Base-by-base conservation (phyloP, 2,888 invertebrate genomes). In the Pelosia muscerda region DNA sequence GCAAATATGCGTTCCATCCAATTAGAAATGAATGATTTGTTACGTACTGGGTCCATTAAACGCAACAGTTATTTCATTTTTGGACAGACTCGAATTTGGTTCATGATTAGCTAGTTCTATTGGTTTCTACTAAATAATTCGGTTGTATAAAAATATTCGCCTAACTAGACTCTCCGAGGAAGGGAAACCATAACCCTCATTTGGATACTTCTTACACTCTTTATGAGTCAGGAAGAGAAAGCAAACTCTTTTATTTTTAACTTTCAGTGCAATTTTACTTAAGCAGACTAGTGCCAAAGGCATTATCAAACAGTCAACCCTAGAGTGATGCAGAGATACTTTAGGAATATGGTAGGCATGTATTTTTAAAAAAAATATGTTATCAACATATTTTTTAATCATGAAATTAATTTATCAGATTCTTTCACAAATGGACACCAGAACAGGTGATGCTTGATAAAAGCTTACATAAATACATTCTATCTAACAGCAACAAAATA, bases 1-100 rank as follows among this genome's bases (percentile, higher is more conserved):
- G 92, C 90, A 90, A 92, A 92, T 92, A 85, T 87, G 78, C 83
- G 83, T 89, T 87, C 87, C 84, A 84, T 87, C 83, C 88, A 91
- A 91, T 90, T 90, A 91, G 85, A 87, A 83, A 85, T 84, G 82
- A 85, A 82, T 87, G 86, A 81, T 82, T 81, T 72, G 71, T 2
- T 49, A 84, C 85, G 74, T 81, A 84, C 69, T 82, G 58, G 22
- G 5, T 5, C 2, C 23, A 31, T 22, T 74, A 76, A 79, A 75
- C 80, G 83, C 72, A 0, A 68, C 81, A 73, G 60, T 72, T 71
- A 8, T 13, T 22, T n/a, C 22, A 13, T 8, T 19, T 2, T 53
- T 64, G 23, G 31, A 5, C 9, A 22, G 22, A 31, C n/a, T 31
- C 4, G 2, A 31, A 31, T 22, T 0, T 13, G 6, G n/a, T 49